Evolutionary conservation across 2,113 vertebrate genomes (phyloP), one percentile per base, ranked within the genome.

Genomic region (Pygoscelis adeliae): DNA sequence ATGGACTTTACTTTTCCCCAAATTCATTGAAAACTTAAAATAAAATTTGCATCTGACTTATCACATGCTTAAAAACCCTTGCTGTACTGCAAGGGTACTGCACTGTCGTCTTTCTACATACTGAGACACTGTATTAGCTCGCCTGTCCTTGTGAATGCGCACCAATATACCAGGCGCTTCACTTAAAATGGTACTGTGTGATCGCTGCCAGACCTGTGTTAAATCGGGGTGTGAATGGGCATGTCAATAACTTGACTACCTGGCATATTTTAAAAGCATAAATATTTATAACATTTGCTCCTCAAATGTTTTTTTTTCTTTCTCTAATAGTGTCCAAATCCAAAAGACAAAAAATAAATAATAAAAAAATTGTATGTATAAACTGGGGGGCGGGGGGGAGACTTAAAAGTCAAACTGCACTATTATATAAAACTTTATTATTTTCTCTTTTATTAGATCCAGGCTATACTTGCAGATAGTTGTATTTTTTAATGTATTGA

Each of bases 61-160:
- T 0, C 17, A 15, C 13, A 3, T 0, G 1, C 40, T 76, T 84
- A 12, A 69, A 82, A 30, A 1, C 17, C 40, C 46, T 80, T 73
- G 38, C 36, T 76, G 42, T 36, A 4, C 32, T 34, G 55, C 53
- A 8, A 53, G 49, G 36, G 38, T 32, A 42, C 50, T 42, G 38
- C 52, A 32, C 29, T 18, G 40, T 30, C n/a, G n/a, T 49, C 61
- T 58, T 18, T 30, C 36, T 15, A 1, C 49, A 0, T 15, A 3
- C 62, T 0, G 8, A 86, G 73, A 12, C 9, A 1, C 22, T 13
- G 18, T 6, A 8, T 76, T 29, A 14, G 26, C 65, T 73, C 2
- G 30, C 44, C 29, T 25, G 49, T 62, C 78, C 66, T 58, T 83
- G 70, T 26, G 53, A 27, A 14, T 5, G 32, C 2, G 2, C 46